These are phyloP conservation scores for Rhineura floridana DNA, from an alignment of 2,113 vertebrate species.

Conservation along the genomic window DNA sequence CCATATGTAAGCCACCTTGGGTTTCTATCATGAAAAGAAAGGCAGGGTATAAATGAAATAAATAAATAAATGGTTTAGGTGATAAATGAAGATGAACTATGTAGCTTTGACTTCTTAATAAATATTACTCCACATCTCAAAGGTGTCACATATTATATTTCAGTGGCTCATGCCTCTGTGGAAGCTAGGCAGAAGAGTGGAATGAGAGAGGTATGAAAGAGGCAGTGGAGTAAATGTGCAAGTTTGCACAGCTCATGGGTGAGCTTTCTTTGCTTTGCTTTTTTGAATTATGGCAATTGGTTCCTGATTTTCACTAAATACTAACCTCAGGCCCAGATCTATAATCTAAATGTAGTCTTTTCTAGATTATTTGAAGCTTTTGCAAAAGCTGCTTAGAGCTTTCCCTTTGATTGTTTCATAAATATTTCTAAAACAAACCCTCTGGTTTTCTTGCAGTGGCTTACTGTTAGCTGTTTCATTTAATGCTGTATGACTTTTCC, in stretches of 20 bases:
- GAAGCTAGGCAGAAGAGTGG: neutral
- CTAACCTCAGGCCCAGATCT: neutral
- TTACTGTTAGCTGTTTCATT: constrained; percentile 30
- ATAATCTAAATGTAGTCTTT: constrained; percentile 14
- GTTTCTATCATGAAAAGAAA: too few species aligned
- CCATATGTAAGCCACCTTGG: too few species aligned
- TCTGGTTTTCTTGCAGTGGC: constrained; percentile 10
- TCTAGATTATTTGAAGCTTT: constrained; percentile 32
- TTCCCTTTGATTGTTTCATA: constrained; percentile 30
- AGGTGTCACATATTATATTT: neutral
- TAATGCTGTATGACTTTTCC: constrained; percentile 30
- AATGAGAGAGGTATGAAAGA: neutral
- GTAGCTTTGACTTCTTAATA: neutral
- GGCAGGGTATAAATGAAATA: too few species aligned
- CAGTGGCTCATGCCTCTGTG: neutral
- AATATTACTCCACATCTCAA: neutral
- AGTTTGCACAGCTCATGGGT: neutral
- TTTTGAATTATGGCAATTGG: too few species aligned
- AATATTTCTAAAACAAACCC: constrained; percentile 31
- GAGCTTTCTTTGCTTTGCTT: neutral
- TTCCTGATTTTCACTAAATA: neutral
- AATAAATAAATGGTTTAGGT: neutral
- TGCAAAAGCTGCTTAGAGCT: constrained; percentile 15
- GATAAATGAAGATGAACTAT: neutral
- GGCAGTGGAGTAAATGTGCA: neutral